Conservation (phyloP, 2,888 invertebrate genomes). For the Lacanobia wlatinum region DNA sequence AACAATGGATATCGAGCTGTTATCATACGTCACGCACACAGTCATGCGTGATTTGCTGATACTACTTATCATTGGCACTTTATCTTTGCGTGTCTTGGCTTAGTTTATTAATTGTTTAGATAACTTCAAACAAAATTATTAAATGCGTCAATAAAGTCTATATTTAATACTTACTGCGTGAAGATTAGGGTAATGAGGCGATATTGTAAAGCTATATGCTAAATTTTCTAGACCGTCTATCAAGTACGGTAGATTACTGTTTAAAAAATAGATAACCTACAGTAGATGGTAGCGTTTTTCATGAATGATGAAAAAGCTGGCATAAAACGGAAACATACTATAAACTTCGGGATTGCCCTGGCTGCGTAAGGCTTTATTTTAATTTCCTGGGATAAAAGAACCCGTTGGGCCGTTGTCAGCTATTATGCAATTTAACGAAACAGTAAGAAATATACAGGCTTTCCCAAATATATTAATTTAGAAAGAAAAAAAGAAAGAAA, state of each 20-base stretch:
- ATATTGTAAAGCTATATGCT: background rate
- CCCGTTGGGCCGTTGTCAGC: background rate
- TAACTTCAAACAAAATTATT: slow-evolving; percentile 2
- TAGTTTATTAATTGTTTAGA: slow-evolving; percentile 19
- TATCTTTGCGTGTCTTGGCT: slow-evolving; percentile 12
- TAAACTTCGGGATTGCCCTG: background rate
- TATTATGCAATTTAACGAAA: background rate
- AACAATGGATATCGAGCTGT: background rate
- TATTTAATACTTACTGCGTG: background rate
- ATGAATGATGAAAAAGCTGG: background rate
- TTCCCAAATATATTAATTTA: too few species aligned
- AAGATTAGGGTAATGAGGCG: background rate
- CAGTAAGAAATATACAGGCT: too few species aligned
- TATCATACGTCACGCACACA: slow-evolving; percentile 20
- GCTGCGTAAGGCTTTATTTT: slow-evolving; percentile 1
- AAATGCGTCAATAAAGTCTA: background rate
- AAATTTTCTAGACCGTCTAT: background rate
- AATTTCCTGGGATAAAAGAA: background rate
- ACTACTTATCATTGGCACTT: slow-evolving; percentile 23
- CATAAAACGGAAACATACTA: background rate
- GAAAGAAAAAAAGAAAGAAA: too few species aligned
- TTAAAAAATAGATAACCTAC: background rate
- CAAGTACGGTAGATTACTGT: too few species aligned
- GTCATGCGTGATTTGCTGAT: slow-evolving; percentile 24
- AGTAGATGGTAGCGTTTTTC: background rate